Base-by-base conservation (phyloP, 2,888 invertebrate genomes). In the Pristionchus entomophagus region DNA sequence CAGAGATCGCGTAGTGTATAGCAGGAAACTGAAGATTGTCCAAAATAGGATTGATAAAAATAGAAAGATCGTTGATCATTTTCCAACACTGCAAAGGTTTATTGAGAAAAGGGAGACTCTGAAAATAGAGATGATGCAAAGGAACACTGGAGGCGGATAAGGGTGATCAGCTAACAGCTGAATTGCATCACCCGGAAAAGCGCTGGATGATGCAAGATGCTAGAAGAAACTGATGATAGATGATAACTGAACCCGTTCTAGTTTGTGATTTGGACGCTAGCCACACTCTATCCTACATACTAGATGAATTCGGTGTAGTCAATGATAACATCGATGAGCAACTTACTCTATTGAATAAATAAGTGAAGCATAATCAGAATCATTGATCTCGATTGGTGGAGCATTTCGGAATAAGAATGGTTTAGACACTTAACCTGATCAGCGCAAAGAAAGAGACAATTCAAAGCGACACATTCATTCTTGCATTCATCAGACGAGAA, bases 121-220 rank as follows among this genome's bases (percentile, higher is more conserved):
- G 35, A 82, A n/a, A 45, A 26, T n/a, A 41, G 56, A 56, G 26
- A 35, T 73, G 41, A 73, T 73, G 73, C 41, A 73, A 73, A 41
- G 38, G 14, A 59, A 29, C 10, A 19, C 4, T 19, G 35, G 80
- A 5, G 1, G n/a, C 0, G n/a, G 53, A 59, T 56, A 56, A 45
- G 32, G 17, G 53, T 19, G 65, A 73, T 73, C 6, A 22, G 73
- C 73, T 73, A 73, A 73, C 41, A 26, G 26, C 77, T 77, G 45
- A 12, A 45, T 77, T 77, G 45, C 45, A 49, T 77, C 77, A 77
- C 1, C 1, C 2, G 45, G 14, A 45, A 32, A 14, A 69, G 10
- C 38, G 10, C 19, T 8, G 73, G 73, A 3, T 73, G 41, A 73
- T 73, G 73, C 38, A 73, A 73, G 26, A 5, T 14, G 26, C 14